Evolutionary conservation across 2,113 vertebrate genomes (phyloP).

Genomic region (Malurus alboscapulatus): DNA sequence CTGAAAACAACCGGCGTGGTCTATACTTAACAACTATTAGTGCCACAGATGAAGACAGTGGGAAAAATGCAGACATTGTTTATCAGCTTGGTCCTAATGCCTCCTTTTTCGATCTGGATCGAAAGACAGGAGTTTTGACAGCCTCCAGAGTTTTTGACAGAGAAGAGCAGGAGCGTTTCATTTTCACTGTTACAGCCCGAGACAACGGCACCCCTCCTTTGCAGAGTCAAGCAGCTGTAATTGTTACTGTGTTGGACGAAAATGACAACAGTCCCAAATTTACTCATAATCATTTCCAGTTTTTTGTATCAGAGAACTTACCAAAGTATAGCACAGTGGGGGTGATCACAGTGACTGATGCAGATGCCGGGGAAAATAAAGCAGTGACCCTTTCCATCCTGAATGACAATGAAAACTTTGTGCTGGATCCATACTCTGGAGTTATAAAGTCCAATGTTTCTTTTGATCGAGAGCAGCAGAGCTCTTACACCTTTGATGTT

Average conservation of each 20-base stretch:
- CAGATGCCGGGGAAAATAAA: slow-evolving; percentile 94
- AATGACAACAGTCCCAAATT: slow-evolving; percentile 99
- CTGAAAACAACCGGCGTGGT: slow-evolving; percentile 97
- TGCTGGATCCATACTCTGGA: slow-evolving; percentile 92
- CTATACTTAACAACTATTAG: slow-evolving; percentile 96
- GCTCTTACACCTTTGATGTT: slow-evolving; percentile 97
- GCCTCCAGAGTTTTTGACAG: slow-evolving; percentile 96
- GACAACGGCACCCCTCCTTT: slow-evolving; percentile 97
- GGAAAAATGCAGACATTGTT: slow-evolving; percentile 97
- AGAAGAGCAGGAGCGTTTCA: slow-evolving; percentile 96
- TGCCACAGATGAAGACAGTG: slow-evolving; percentile 97
- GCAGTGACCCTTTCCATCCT: slow-evolving; percentile 94
- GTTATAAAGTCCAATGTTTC: slow-evolving; percentile 99
- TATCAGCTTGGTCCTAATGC: slow-evolving; percentile 98
- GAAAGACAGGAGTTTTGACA: slow-evolving; percentile 95
- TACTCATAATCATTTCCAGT: slow-evolving; percentile 98
- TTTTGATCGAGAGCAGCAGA: slow-evolving; percentile 96
- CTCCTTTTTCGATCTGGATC: slow-evolving; percentile 97
- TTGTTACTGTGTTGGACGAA: slow-evolving; percentile 95
- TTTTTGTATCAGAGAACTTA: slow-evolving; percentile 98
- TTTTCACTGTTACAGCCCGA: slow-evolving; percentile 95
- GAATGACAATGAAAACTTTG: slow-evolving; percentile 97
- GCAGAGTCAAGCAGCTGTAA: slow-evolving; percentile 94
- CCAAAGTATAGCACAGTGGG: slow-evolving; percentile 98
- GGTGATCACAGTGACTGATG: slow-evolving; percentile 96